phyloP scores from a whole-genome alignment of 2,888 invertebrate species.

The Lucinisca nassula region DNA sequence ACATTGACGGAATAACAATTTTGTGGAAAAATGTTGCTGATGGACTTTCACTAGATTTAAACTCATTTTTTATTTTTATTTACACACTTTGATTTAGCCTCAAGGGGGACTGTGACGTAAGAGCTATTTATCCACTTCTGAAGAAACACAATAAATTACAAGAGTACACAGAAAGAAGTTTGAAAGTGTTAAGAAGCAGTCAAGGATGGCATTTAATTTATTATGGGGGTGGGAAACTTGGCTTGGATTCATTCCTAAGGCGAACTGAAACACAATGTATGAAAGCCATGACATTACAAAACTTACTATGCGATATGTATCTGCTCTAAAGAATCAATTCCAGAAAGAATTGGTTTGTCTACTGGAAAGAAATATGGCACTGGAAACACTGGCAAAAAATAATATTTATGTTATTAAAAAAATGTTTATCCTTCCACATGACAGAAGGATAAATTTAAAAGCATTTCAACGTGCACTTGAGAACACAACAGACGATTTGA shows the following conservation, averaged over 20 bases:
- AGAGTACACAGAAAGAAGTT: not conserved
- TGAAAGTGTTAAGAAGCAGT: not conserved
- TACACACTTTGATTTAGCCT: not conserved
- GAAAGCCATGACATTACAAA: not conserved
- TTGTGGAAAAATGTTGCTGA: not conserved
- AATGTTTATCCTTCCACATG: too few relatives aligned
- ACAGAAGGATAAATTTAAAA: too few relatives aligned
- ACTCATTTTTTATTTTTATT: too few relatives aligned
- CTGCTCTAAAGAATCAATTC: not conserved
- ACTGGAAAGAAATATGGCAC: not conserved
- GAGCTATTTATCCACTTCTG: not conserved
- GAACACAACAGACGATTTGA: too few relatives aligned
- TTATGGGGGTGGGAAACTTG: not conserved
- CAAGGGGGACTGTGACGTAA: not conserved
- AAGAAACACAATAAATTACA: not conserved
- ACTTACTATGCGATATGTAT: not conserved
- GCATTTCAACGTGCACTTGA: too few relatives aligned
- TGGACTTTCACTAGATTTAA: not conserved
- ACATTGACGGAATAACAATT: not conserved
- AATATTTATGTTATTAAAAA: not conserved
- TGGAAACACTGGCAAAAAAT: not conserved
- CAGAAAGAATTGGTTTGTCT: not conserved
- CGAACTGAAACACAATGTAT: not conserved
- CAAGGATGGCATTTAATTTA: not conserved
- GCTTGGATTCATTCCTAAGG: not conserved